Evolutionary conservation across 1,140 invertebrate genomes (phyloP), one percentile per base, ranked within the genome.

Genomic region (Drosophila melanica): DNA sequence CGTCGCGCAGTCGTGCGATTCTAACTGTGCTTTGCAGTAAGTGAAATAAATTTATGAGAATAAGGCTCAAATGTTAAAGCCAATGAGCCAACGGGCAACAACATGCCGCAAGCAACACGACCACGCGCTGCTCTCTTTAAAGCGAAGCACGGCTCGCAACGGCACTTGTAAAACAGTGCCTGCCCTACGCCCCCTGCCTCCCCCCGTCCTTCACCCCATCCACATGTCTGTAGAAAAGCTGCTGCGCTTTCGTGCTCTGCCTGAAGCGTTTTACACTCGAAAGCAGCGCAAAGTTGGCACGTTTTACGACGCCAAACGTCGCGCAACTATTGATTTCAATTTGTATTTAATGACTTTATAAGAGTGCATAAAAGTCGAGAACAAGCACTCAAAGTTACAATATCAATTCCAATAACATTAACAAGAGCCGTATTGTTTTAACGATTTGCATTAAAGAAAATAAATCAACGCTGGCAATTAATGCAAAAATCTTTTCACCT

Each of bases 11-110:
- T 86, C 82, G 82, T 86, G 82, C 84, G 67, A 82, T 89, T 80
- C 75, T 89, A 87, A 89, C 84, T 79, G 82, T 79, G 69, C 69
- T 81, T 81, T 41, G 20, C 44, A 41, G 55, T 68, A 80, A 86
- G 75, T 81, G 82, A 89, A 89, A 82, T 89, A 77, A 77, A 87
- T 89, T 84, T 86, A 77, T 79, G 63, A 75, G 69, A 64, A 64
- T 30, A 59, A 63, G 58, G 51, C 44, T 48, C 44, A 65, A 70
- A 41, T 50, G 55, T 69, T 69, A 70, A 68, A 67, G 64, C 48
- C 68, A 73, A 73, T 67, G 69, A 47, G 66, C 47, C 55, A 67
- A 50, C 20, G 44, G 57, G 65, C 39, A 41, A 41, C 39, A n/a
- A 41, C 39, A n/a, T 41, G 48, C 48, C 27, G 30, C 48, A 10